Evolutionary conservation across 2,888 invertebrate species (phyloP).

Genomic region (Tenthredo distinguenda): DNA sequence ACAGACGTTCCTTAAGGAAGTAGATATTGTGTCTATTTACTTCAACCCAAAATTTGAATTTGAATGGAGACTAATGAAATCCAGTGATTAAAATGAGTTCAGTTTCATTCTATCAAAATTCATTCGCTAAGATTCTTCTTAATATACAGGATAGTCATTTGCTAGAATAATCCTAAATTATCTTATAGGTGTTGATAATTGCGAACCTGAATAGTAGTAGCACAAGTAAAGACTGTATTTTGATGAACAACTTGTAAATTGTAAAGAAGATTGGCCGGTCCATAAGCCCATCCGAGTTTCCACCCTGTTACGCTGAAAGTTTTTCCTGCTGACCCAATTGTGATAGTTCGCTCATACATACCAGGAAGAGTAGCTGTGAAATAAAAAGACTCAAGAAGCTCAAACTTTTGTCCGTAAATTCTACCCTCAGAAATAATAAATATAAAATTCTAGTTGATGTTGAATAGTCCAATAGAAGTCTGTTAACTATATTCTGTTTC

Average conservation of each 20-base stretch:
- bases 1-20: too few species aligned
- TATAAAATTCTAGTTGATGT: neutral
- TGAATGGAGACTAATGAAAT: too few species aligned
- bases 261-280: constrained; percentile 88
- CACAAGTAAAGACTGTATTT: constrained; percentile 95
- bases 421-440: neutral
- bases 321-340: constrained; percentile 98
- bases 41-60: too few species aligned
- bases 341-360: constrained; percentile 99
- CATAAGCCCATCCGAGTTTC: constrained; percentile 98
- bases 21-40: too few species aligned
- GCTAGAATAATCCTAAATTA: neutral
- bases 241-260: constrained; percentile 95
- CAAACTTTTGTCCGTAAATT: constrained; percentile 1
- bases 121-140: neutral
- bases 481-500: neutral
- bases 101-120: neutral
- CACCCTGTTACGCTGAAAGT: constrained; percentile 98
- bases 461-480: neutral
- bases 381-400: neutral
- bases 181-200: neutral
- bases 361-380: constrained; percentile 90
- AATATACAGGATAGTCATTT: neutral
- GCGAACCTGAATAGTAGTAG: constrained; percentile 89
- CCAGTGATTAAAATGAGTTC: neutral